Percentiles rank a stretch among this genome's conserved stretches.
phyloP scores from a whole-genome alignment of 2,888 invertebrate species.

The Nemapogon koenigi region DNA sequence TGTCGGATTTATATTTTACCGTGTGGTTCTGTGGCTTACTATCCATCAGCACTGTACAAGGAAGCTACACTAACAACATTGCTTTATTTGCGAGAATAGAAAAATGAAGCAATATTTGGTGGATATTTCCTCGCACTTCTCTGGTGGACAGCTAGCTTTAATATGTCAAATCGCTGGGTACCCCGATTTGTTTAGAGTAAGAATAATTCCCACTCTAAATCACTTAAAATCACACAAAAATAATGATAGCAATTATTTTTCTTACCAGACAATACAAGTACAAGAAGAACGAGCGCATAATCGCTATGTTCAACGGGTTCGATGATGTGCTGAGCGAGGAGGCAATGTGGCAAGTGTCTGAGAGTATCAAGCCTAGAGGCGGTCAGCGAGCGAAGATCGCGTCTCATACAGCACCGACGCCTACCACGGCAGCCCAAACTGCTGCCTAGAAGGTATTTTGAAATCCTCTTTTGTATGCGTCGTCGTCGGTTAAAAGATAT shows the following conservation, averaged over 20 bases:
- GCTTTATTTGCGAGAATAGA: too few relatives aligned
- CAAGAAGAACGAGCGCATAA: conserved; percentile 91
- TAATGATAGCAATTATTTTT: conserved; percentile 5
- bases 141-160: too few relatives aligned
- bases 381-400: conserved; percentile 46
- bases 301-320: conserved; percentile 96
- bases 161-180: too few relatives aligned
- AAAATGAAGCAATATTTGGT: too few relatives aligned
- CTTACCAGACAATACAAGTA: conserved; percentile 84
- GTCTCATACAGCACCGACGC: conserved; percentile 19
- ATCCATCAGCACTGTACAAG: too few relatives aligned
- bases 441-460: conserved; percentile 23
- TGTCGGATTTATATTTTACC: too few relatives aligned
- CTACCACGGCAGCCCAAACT: conserved; percentile 19
- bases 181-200: too few relatives aligned
- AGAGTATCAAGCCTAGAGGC: conserved; percentile 91
- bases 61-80: too few relatives aligned
- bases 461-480: not conserved
- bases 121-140: too few relatives aligned
- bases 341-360: conserved; percentile 98
- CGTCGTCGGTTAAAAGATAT: too few relatives aligned
- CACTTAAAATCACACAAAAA: not conserved
- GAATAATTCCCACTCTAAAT: not conserved
- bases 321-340: conserved; percentile 96
- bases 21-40: too few relatives aligned